phyloP scores from a whole-genome alignment of 2,797 vertebrate species.

The Melanotaenia maccullochi region DNA sequence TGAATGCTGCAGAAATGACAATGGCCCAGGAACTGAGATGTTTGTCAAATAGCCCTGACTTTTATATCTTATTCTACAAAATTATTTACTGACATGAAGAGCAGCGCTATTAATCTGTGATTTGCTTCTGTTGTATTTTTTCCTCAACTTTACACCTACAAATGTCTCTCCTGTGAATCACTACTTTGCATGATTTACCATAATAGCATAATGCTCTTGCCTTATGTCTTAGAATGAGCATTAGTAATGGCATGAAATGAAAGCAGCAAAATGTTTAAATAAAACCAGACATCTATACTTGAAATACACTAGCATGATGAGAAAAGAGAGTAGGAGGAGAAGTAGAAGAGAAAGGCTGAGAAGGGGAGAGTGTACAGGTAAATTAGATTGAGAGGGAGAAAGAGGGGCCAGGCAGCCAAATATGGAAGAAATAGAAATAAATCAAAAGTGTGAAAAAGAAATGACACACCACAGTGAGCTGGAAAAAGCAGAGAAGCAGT shows the following conservation, averaged over 20 bases:
- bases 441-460: slow-evolving; percentile 67
- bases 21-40: neutral
- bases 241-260: slow-evolving; percentile 61
- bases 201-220: slow-evolving; percentile 32
- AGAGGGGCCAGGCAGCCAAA: slow-evolving; percentile 46
- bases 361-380: slow-evolving; percentile 52
- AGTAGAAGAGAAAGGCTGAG: slow-evolving; percentile 1
- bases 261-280: slow-evolving; percentile 64
- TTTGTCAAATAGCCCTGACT: neutral
- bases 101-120: slow-evolving; percentile 33
- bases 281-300: slow-evolving; percentile 75
- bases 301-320: slow-evolving; percentile 71
- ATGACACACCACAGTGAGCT: slow-evolving; percentile 52
- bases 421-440: slow-evolving; percentile 60
- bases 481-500: slow-evolving; percentile 25
- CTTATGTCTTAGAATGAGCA: slow-evolving; percentile 43
- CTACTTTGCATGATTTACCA: slow-evolving; percentile 67
- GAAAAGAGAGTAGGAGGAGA: slow-evolving; percentile 72
- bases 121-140: slow-evolving; percentile 44
- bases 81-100: slow-evolving; percentile 15
- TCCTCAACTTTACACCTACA: slow-evolving; percentile 32
- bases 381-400: slow-evolving; percentile 67
- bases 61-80: slow-evolving; percentile 4
- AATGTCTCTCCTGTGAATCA: slow-evolving; percentile 43
- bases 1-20: neutral